Base-by-base conservation (phyloP, 2,888 invertebrate species). In the Nemapogon koenigi region DNA sequence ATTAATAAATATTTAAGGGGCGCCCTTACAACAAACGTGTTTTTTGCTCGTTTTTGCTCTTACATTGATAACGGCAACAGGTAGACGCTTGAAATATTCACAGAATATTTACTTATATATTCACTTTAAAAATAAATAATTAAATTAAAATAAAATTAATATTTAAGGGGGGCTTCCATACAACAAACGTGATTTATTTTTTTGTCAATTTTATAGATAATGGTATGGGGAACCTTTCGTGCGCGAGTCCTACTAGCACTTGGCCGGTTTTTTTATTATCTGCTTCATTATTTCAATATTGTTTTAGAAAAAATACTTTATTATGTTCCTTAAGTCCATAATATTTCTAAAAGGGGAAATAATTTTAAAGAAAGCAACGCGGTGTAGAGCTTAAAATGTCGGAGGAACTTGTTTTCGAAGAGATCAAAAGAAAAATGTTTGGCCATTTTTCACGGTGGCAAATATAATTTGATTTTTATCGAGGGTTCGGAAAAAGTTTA, bases 381-480 rank as follows among this genome's bases (percentile, higher is more conserved):
- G 33, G 19, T 19, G 18, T 16, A 33, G 11, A 19, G 33, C 33
- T 33, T 33, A 60, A 62, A 67, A 62, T 60, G 59, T 65, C 50
- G 57, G 39, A 45, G 50, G 18, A 53, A 52, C 58, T 62, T 53
- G 59, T 62, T 57, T 62, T 65, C 62, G 52, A 55, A 51, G 46
- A 60, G 61, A 68, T 69, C 66, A 64, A 70, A 68, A 59, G 57
- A 58, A 40, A 65, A 64, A 64, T 61, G 52, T 63, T 66, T 63
- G 60, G 56, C 48, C 58, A 63, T 62, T 68, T 70, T 69, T 62
- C 60, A 62, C 57, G 62, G 64, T 60, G 62, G 60, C 61, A 52
- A 60, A 61, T 60, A 67, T 71, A 71, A 72, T 71, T 71, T 68
- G 65, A 71, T 71, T 71, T 66, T 57, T 59, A 51, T 49, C 54